Conservation (phyloP, 2,113 vertebrate species). For the Hydrolagus affinis region DNA sequence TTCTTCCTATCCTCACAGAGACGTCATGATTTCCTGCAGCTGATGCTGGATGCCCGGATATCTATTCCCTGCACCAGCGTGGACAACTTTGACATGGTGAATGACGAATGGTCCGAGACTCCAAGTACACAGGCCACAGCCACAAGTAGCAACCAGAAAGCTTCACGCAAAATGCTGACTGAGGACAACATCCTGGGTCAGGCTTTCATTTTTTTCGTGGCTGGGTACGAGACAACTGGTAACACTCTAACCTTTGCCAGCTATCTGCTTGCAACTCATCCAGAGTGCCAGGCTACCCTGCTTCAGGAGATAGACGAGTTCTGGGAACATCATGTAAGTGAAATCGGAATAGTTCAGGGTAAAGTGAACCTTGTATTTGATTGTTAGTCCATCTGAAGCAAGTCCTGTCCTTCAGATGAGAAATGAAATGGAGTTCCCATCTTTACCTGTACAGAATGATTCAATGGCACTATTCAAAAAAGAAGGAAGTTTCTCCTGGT, state of each 20-base stretch:
- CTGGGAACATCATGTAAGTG: conserved; percentile 69
- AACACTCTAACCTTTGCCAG: conserved; percentile 73
- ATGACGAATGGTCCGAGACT: conserved; percentile 33
- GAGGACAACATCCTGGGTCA: conserved; percentile 85
- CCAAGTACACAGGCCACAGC: neutral
- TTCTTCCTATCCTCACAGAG: conserved; percentile 52
- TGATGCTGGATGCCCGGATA: conserved; percentile 68
- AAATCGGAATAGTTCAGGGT: no score
- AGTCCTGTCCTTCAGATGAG: no score
- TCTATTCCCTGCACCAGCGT: conserved; percentile 41
- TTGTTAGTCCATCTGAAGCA: neutral
- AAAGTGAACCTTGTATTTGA: neutral
- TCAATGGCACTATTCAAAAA: no score
- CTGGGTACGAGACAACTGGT: conserved; percentile 79
- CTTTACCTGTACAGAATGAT: no score
- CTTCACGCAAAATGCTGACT: conserved; percentile 53
- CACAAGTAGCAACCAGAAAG: neutral
- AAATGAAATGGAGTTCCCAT: no score
- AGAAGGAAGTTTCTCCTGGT: no score
- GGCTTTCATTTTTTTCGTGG: conserved; percentile 78
- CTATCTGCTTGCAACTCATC: conserved; percentile 76
- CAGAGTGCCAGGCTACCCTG: conserved; percentile 66
- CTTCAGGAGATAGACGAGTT: conserved; percentile 75
- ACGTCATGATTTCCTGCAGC: conserved; percentile 82
- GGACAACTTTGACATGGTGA: conserved; percentile 50